Evolutionary conservation across 2,113 vertebrate species (phyloP).

Genomic region (Eretmochelys imbricata): DNA sequence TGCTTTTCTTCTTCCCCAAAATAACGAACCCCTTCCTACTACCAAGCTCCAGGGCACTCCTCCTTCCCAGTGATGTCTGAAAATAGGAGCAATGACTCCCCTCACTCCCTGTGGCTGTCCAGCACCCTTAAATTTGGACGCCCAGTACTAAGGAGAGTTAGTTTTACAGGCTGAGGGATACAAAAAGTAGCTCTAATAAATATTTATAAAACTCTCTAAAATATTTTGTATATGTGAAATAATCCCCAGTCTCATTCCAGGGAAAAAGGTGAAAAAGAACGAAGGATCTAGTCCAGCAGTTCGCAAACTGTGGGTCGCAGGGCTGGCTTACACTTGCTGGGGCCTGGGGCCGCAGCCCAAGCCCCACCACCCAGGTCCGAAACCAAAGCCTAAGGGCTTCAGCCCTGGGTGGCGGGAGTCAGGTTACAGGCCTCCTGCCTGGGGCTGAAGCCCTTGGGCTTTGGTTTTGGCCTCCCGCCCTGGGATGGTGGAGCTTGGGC

Average conservation of each 20-base stretch:
- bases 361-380: no score
- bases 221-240: not conserved
- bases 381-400: no score
- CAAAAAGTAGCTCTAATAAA: not conserved
- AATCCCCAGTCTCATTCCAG: rapidly evolving
- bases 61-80: not conserved
- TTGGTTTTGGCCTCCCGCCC: no score
- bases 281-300: not conserved
- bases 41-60: not conserved
- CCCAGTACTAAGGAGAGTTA: not conserved
- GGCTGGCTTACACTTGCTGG: no score
- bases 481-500: no score
- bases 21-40: not conserved
- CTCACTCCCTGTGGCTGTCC: not conserved
- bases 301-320: not conserved
- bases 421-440: no score
- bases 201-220: not conserved
- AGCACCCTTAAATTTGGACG: not conserved
- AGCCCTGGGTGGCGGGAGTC: no score
- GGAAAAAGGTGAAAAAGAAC: not conserved
- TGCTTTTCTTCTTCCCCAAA: not conserved
- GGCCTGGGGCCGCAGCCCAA: no score
- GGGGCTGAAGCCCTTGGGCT: no score
- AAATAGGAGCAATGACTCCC: not conserved
- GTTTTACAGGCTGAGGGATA: not conserved